Evolutionary conservation across 1,140 invertebrate genomes (phyloP), one percentile per base, ranked within the genome.

Genomic region (Euwallacea similis): DNA sequence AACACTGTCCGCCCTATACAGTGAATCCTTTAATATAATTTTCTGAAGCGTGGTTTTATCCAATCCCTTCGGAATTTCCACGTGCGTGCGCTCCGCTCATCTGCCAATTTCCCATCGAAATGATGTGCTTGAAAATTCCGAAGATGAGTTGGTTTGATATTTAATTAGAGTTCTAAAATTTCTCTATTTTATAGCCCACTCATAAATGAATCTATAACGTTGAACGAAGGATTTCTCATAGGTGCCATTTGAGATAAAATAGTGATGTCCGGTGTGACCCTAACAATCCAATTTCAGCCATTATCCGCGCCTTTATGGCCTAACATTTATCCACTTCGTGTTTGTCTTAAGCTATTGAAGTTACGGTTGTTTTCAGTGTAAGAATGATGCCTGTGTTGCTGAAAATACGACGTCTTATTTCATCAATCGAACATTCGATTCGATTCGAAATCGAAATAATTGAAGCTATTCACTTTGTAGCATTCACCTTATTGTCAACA

Each of bases 21-120:
- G 21, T 66, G 73, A 76, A 76, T 74, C 75, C 72, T 77, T 78
- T 78, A 78, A 78, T 78, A 78, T 78, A 77, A 78, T 78, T 78
- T 78, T 74, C 75, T 71, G 73, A 74, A 72, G 74, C 77, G 77
- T 75, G 77, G 77, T 78, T 78, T 77, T 69, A 76, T 58, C 72
- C 76, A 77, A 78, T 78, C 77, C 77, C 77, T 75, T 77, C 73
- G 76, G 76, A 76, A 73, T 74, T 75, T 78, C 74, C 77, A 78
- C 76, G 76, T 77, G 77, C 76, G 76, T 75, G 76, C 73, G 75
- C 46, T 63, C 7, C n/a, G 41, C 59, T 21, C 61, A 44, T 68
- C 68, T 73, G 72, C 73, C 77, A 77, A 76, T 77, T 78, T 77
- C 77, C 75, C 75, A 76, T 69, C 71, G 75, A 72, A 75, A 75